Evolutionary conservation across 2,888 invertebrate genomes (phyloP), one percentile per base, ranked within the genome.

Genomic region (Nomada flava): DNA sequence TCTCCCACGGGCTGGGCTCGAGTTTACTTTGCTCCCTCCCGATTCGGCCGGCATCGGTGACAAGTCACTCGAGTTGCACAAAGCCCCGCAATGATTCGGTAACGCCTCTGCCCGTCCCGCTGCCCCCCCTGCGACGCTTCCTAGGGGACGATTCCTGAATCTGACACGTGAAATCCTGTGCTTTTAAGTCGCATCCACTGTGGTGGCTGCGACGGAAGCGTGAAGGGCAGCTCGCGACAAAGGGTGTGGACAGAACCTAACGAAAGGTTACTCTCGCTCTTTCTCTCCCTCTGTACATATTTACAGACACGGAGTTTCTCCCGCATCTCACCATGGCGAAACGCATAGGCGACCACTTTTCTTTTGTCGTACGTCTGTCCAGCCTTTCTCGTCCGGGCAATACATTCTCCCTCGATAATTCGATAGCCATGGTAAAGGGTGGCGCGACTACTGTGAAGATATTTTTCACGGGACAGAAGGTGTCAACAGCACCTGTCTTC

Each of bases 111-210:
- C 29, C 7, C 4, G 57, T 57, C 55, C 55, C 55, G 13, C 15
- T 26, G 53, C 53, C 59, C 3, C 7, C 9, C 47, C 44, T 36
- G 55, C 5, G 42, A 36, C 4, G 18, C 7, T 72, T 65, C 29
- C 36, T 42, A 18, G 57, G 69, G 67, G 84, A 68, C 50, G 57
- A 53, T 62, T 72, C 65, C 83, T 89, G 89, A 82, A 84, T 84
- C 67, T 88, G 88, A 89, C 89, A 86, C 79, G 67, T 73, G 65
- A 86, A 87, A 80, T 86, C 85, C 75, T 67, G 69, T 77, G 79
- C 87, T 84, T 84, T 76, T 65, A 74, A 55, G 65, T 59, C 55
- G 11, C 69, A 13, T 36, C 62, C 60, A 13, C 29, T 47, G 26
- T 15, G 11, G 7, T 13, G 15, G 20, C 20, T 15, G 13, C 60